Conservation (phyloP, 2,797 vertebrate genomes). For the Rhinella marina region DNA sequence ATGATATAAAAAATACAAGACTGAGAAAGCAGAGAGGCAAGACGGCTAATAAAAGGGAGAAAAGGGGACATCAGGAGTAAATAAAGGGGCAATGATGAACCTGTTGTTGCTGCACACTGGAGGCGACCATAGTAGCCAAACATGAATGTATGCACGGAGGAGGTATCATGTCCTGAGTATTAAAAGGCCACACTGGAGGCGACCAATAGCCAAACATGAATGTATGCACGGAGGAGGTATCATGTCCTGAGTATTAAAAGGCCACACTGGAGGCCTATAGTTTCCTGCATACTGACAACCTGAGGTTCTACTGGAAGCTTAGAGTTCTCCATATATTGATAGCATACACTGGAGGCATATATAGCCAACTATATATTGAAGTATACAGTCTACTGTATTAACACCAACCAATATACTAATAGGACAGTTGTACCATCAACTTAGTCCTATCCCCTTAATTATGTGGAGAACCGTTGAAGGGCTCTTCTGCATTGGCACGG, state of each 20-base stretch:
- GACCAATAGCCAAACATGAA: too few species aligned
- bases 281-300: background rate
- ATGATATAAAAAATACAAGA: background rate
- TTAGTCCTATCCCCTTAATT: too few species aligned
- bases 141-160: too few species aligned
- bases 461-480: too few species aligned
- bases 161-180: background rate
- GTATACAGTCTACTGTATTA: too few species aligned
- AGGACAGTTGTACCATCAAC: too few species aligned
- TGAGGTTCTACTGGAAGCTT: background rate
- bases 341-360: background rate
- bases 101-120: background rate
- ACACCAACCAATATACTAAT: too few species aligned
- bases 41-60: background rate
- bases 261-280: background rate
- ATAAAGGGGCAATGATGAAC: background rate
- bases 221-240: too few species aligned
- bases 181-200: too few species aligned
- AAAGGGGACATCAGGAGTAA: background rate
- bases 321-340: background rate
- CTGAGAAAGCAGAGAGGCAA: background rate
- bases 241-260: too few species aligned
- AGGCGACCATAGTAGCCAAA: too few species aligned
- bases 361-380: background rate
- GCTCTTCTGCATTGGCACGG: too few species aligned